Evolutionary conservation across 2,113 vertebrate genomes (phyloP).

Genomic region (Pseudolaguvia tuberculata): DNA sequence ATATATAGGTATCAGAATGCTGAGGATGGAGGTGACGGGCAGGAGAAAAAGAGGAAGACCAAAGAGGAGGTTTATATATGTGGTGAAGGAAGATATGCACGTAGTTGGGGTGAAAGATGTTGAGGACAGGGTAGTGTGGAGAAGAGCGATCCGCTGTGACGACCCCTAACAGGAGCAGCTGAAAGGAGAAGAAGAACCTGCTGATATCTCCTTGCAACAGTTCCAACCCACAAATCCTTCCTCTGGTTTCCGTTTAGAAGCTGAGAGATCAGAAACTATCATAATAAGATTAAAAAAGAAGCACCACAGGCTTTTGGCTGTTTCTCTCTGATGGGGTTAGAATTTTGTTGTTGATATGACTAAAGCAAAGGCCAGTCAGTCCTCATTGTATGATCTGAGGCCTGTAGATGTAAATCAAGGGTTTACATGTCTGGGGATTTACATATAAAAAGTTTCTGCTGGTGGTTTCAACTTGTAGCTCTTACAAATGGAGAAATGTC

Average conservation of each 20-base stretch:
- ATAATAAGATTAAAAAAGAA: slow-evolving; percentile 17
- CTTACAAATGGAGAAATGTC: no score
- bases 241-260: slow-evolving; percentile 10
- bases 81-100: no score
- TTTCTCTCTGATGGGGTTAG: slow-evolving; percentile 14
- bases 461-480: background rate
- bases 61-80: no score
- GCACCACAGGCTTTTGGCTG: slow-evolving; percentile 21
- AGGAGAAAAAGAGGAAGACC: no score
- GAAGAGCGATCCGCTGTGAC: no score
- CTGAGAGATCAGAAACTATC: slow-evolving; percentile 25
- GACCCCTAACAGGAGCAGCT: no score
- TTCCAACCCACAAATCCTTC: background rate
- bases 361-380: slow-evolving; percentile 3
- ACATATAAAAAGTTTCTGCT: background rate
- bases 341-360: slow-evolving; percentile 7
- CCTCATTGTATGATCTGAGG: background rate
- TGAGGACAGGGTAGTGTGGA: no score
- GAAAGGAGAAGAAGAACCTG: no score
- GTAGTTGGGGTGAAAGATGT: no score
- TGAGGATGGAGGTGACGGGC: no score
- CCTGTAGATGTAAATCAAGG: slow-evolving; percentile 6
- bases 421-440: background rate
- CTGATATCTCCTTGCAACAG: no score
- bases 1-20: no score